Evolutionary conservation across 2,888 invertebrate genomes (phyloP).

Genomic region (Coleophora flavipennella): DNA sequence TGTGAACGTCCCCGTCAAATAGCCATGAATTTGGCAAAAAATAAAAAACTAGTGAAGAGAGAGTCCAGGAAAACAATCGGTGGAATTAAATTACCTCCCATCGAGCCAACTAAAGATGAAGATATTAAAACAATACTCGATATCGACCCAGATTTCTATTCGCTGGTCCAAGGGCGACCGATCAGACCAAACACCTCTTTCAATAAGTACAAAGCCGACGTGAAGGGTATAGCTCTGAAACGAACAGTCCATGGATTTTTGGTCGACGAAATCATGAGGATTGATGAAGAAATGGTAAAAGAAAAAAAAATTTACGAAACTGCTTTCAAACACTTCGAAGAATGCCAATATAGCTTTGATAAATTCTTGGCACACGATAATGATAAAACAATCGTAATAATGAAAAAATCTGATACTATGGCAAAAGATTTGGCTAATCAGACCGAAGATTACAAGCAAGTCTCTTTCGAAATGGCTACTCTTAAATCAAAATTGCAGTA

Average conservation of each 20-base stretch:
- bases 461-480: slow-evolving; percentile 50
- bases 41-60: slow-evolving; percentile 33
- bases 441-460: slow-evolving; percentile 53
- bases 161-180: slow-evolving; percentile 73
- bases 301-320: slow-evolving; percentile 48
- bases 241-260: slow-evolving; percentile 48
- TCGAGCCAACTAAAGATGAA: slow-evolving; percentile 33
- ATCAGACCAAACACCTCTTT: slow-evolving; percentile 70
- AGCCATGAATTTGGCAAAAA: slow-evolving; percentile 22
- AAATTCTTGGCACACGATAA: slow-evolving; percentile 62
- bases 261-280: slow-evolving; percentile 54
- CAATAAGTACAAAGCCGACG: slow-evolving; percentile 67
- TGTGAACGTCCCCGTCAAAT: not conserved
- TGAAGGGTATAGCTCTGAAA: slow-evolving; percentile 54
- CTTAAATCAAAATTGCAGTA: slow-evolving; percentile 59
- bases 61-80: slow-evolving; percentile 35
- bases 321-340: slow-evolving; percentile 50
- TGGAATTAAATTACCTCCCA: slow-evolving; percentile 53
- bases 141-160: slow-evolving; percentile 76
- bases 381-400: slow-evolving; percentile 58
- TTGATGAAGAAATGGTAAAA: slow-evolving; percentile 50
- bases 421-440: slow-evolving; percentile 48
- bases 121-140: slow-evolving; percentile 70
- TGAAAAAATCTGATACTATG: slow-evolving; percentile 55
- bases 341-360: slow-evolving; percentile 58